Percentiles rank a stretch among this genome's conserved stretches.
These are phyloP conservation scores for Montipora capricornis DNA, from an alignment of 64 coral and sea anemone genomes.

Conservation along the genomic window DNA sequence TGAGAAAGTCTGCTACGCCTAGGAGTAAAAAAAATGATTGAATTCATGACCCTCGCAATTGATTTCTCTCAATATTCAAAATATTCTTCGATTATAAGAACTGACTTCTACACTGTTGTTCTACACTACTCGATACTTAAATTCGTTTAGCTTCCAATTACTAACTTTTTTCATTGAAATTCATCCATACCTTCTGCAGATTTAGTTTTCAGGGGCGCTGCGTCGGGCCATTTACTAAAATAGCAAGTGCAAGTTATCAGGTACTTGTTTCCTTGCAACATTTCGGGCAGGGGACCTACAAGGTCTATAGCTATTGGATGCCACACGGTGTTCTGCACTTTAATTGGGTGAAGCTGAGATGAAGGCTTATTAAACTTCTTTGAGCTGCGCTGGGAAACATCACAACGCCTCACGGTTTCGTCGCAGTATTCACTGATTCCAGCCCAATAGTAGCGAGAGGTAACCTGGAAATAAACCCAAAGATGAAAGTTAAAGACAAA, in stretches of 20 bases:
- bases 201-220: slow-evolving; percentile 33
- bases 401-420: slow-evolving; percentile 35
- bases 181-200: slow-evolving; percentile 26
- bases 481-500: background rate
- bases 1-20: slow-evolving; percentile 52
- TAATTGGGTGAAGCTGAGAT: slow-evolving; percentile 35
- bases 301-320: too few species aligned
- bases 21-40: slow-evolving; percentile 25
- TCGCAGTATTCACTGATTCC: slow-evolving; percentile 14
- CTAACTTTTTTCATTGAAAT: slow-evolving; percentile 7
- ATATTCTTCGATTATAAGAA: background rate
- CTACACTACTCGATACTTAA: slow-evolving; percentile 4
- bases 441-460: slow-evolving; percentile 24
- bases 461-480: background rate
- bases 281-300: slow-evolving; percentile 35
- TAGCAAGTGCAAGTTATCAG: slow-evolving; percentile 59
- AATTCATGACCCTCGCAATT: background rate
- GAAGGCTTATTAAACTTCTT: slow-evolving; percentile 36
- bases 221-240: slow-evolving; percentile 69
- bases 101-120: slow-evolving; percentile 1
- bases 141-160: slow-evolving; percentile 7
- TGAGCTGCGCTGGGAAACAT: slow-evolving; percentile 59
- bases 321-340: slow-evolving; percentile 30
- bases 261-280: background rate
- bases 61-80: slow-evolving; percentile 2